Evolutionary conservation across 2,113 vertebrate species (phyloP).

Genomic region (Siniperca chuatsi): DNA sequence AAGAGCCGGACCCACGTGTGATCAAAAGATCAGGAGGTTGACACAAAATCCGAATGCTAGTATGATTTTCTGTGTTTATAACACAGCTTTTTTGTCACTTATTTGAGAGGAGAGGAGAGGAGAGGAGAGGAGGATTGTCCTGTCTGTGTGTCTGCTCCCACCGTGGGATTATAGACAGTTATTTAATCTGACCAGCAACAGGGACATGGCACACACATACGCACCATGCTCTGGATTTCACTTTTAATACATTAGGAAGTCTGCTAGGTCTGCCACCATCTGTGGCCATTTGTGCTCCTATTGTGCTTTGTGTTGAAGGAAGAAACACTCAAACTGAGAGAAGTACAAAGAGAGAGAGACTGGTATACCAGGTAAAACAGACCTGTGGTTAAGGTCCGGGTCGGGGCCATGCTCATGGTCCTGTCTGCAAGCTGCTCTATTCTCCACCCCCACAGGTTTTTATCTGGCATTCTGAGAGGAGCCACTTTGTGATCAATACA

Average conservation of each 20-base stretch:
- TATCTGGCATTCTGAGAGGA: slow-evolving; percentile 37
- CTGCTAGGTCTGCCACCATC: slow-evolving; percentile 78
- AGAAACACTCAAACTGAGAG: slow-evolving; percentile 55
- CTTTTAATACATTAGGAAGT: slow-evolving; percentile 86
- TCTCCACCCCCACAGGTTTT: slow-evolving; percentile 29
- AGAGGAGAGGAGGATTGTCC: slow-evolving; percentile 38
- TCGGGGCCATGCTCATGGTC: slow-evolving; percentile 7
- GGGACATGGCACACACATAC: slow-evolving; percentile 74
- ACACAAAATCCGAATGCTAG: neutral
- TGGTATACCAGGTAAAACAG: slow-evolving; percentile 28
- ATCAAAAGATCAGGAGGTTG: slow-evolving; percentile 1
- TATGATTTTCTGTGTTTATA: neutral
- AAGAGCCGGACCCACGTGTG: neutral
- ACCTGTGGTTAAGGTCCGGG: slow-evolving; percentile 38
- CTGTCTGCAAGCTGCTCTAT: slow-evolving; percentile 34
- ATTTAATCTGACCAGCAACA: slow-evolving; percentile 87
- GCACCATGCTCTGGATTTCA: slow-evolving; percentile 76
- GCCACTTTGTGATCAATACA: slow-evolving; percentile 65
- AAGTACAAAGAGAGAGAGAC: slow-evolving; percentile 4
- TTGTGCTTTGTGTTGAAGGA: slow-evolving; percentile 76
- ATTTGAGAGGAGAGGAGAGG: slow-evolving; percentile 9
- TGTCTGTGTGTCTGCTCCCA: slow-evolving; percentile 72
- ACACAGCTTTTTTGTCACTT: slow-evolving; percentile 28
- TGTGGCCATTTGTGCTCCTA: slow-evolving; percentile 83
- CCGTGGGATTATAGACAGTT: slow-evolving; percentile 86